Evolutionary conservation across 2,797 vertebrate species (phyloP), one percentile per base, ranked within the genome.

Genomic region (Cottoperca gobio): DNA sequence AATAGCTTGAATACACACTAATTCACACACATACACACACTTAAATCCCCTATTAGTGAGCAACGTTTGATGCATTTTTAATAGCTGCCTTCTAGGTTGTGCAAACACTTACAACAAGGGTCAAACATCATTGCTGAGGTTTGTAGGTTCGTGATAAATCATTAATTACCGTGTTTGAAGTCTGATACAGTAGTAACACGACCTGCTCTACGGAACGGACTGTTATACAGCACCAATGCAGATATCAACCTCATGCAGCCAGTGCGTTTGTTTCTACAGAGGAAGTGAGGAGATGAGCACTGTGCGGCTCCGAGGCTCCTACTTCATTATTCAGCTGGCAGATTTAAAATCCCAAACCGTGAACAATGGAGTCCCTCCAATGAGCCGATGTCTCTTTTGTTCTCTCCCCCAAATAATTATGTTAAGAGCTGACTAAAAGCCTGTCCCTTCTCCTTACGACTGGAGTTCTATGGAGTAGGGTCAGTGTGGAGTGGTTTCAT

Each of bases 341-440:
- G 73, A 89, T 87, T 86, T 81, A 70, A 88, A 87, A 79, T 66
- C 69, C 78, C 70, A 76, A 72, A 84, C 79, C 65, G 19, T 60
- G 73, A 88, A 84, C 79, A 81, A 79, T 78, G 70, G 71, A 40
- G 70, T 79, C 76, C 71, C 70, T 82, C 70, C 85, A 87, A 58
- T 73, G 83, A 85, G 71, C 64, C n/a, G 6, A 64, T 64, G 70
- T 86, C 80, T 81, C 83, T 86, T 88, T 91, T 83, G 83, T 88
- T 85, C 73, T 66, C 55, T 75, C 12, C 73, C 64, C 60, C 68
- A 82, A 85, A 91, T 85, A 89, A 88, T 85, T 73, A 90, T 84
- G 68, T 78, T 84, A 72, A 88, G 65, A 86, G 84, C 63, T 10
- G 69, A 72, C 81, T 85, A 83, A 87, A 87, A 90, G 78, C 86